Conservation (phyloP, 1,140 invertebrate species). For the Aphidius ervi region DNA sequence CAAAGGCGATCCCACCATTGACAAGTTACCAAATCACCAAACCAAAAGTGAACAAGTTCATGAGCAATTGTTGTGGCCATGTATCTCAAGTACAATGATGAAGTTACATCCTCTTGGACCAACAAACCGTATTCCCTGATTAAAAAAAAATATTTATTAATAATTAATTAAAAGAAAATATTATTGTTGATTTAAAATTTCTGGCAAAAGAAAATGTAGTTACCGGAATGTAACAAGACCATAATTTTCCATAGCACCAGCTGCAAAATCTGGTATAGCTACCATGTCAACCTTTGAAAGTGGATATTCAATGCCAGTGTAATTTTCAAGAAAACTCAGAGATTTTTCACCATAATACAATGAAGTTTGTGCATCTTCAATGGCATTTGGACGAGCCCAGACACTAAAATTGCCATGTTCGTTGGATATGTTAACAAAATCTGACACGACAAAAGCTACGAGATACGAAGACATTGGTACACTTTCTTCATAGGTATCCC, state of each 20-base stretch:
- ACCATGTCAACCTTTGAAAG: slow-evolving; percentile 65
- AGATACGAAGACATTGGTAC: slow-evolving; percentile 83
- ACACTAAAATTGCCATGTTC: slow-evolving; percentile 35
- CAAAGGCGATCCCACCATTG: slow-evolving; percentile 67
- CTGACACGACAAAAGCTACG: slow-evolving; percentile 65
- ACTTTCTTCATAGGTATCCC: slow-evolving; percentile 61
- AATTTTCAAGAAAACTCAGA: slow-evolving; percentile 37
- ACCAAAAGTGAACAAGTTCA: slow-evolving; percentile 69
- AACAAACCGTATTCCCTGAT: slow-evolving; percentile 62
- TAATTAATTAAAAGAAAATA: too few relatives aligned
- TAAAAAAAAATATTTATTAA: slow-evolving; percentile 10
- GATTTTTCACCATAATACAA: slow-evolving; percentile 51
- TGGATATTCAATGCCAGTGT: slow-evolving; percentile 42
- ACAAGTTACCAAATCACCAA: slow-evolving; percentile 64
- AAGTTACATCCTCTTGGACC: slow-evolving; percentile 52
- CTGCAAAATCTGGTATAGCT: slow-evolving; percentile 61
- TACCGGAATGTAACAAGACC: slow-evolving; percentile 58
- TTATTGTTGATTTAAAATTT: not conserved
- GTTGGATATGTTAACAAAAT: slow-evolving; percentile 27
- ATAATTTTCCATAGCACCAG: slow-evolving; percentile 56
- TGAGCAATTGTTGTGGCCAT: slow-evolving; percentile 59
- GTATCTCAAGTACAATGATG: slow-evolving; percentile 45
- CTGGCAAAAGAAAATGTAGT: not conserved
- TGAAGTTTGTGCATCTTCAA: slow-evolving; percentile 56
- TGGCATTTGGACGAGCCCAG: slow-evolving; percentile 58